Base-by-base conservation (phyloP, 2,113 vertebrate species). In the Dendrocopos noguchii region DNA sequence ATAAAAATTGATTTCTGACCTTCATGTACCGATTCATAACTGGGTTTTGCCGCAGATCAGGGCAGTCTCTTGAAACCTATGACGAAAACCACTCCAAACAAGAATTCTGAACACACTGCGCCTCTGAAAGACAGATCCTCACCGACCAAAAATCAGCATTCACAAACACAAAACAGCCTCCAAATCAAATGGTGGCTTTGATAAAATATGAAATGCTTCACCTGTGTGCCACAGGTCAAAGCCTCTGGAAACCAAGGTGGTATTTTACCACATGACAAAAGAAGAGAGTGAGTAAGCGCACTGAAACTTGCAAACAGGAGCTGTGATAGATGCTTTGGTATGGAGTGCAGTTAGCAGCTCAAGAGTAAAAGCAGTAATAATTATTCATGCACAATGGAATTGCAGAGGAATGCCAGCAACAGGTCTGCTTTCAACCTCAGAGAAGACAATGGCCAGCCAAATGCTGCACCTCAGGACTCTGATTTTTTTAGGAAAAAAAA, bases 321-420 rank as follows among this genome's bases (percentile, higher is more conserved):
- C 50, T 46, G 20, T 70, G 67, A 74, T 46, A 47, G 5, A 55
- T 19, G 22, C 12, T 44, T 73, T 71, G 72, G 46, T 50, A 87
- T 46, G 0, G 1, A 82, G 15, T 42, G 61, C 72, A 74, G 36
- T 33, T 60, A 77, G 68, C 31, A 78, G 60, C 67, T 65, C 61
- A 88, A 29, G 33, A 88, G 47, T n/a, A 78, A 88, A 63, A 64
- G 72, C 68, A 71, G 7, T 34, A 77, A 33, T 53, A 78, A 78
- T 86, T 74, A 87, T 52, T 94, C 83, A 91, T 64, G 83, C 57
- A 81, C 76, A 82, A 52, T 27, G 39, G 52, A 31, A 83, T 7
- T 42, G 56, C n/a, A 74, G 76, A 46, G 66, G 60, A 77, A 83
- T 6, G 56, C 65, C 55, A 42, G 55, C 28, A 80, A 71, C 24